A percentile compares a stretch with the other conserved stretches of the same genome.
phyloP scores from a whole-genome alignment of 37 sponge, comb jelly and placozoan species.

The Beroe forskalii region DNA sequence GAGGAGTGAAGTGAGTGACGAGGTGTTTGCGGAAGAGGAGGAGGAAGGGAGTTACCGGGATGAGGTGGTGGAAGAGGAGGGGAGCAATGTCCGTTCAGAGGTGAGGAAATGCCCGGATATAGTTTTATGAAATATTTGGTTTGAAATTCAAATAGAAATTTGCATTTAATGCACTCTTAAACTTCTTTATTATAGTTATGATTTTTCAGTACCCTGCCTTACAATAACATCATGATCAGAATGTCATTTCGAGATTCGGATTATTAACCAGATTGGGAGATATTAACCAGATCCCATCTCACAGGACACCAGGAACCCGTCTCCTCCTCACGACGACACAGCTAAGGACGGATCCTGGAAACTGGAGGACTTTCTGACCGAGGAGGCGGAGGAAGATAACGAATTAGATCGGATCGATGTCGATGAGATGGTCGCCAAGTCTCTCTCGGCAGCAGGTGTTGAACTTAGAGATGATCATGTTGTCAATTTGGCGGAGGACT shows the following conservation, averaged over 20 bases:
- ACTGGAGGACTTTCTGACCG: conserved; percentile 11
- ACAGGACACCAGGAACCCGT: background rate
- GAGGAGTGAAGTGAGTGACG: background rate
- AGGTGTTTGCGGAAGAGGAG: background rate
- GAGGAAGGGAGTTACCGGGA: background rate
- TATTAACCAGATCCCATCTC: background rate
- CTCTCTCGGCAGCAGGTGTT: background rate
- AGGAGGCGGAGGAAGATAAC: background rate
- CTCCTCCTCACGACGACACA: background rate
- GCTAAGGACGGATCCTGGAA: background rate
- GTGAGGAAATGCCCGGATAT: background rate
- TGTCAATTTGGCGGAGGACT: background rate
- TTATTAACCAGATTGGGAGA: background rate
- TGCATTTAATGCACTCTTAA: too few species aligned
- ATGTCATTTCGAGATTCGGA: too few species aligned
- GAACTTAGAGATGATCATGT: background rate
- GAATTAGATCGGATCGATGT: conserved; percentile 37
- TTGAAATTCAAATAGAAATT: too few species aligned
- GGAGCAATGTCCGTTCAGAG: background rate
- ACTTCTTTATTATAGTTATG: too few species aligned
- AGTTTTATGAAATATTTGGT: background rate
- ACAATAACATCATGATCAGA: too few species aligned
- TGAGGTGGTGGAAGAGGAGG: background rate
- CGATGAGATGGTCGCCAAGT: background rate
- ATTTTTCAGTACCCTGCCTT: too few species aligned